Conservation (phyloP, 2,888 invertebrate genomes). For the Zelleria hepariella region DNA sequence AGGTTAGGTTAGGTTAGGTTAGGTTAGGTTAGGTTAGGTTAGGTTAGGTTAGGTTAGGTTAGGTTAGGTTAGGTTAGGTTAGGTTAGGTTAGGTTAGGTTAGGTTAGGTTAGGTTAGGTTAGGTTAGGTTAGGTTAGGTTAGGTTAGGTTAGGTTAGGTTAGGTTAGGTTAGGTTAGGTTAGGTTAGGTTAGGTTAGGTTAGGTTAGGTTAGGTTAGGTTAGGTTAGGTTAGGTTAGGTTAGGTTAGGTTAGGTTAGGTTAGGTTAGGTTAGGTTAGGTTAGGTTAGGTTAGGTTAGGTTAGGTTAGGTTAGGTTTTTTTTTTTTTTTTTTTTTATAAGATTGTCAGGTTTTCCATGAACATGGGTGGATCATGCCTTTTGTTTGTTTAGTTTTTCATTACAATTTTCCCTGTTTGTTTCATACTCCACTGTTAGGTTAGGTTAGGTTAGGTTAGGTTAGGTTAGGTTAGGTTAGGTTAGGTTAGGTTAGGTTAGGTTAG, state of each 20-base stretch:
- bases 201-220: constrained; percentile 10
- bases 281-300: constrained; percentile 14
- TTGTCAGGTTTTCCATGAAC: constrained; percentile 8
- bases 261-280: constrained; percentile 11
- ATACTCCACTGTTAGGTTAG: too few species aligned
- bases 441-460: constrained; percentile 12
- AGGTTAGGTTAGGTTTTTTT: too few species aligned
- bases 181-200: constrained; percentile 10
- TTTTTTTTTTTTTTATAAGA: constrained; percentile 6
- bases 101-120: too few species aligned
- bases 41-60: too few species aligned
- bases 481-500: constrained; percentile 5
- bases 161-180: constrained; percentile 9
- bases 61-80: too few species aligned
- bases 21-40: too few species aligned
- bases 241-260: constrained; percentile 9
- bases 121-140: too few species aligned
- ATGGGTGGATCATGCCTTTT: constrained; percentile 10
- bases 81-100: too few species aligned
- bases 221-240: too few species aligned
- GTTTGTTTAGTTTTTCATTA: constrained; percentile 11
- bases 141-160: too few species aligned
- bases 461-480: constrained; percentile 9
- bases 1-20: too few species aligned
- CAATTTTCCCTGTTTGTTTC: too few species aligned